These are phyloP conservation scores for Odocoileus hemionus DNA, from an alignment of 2,113 vertebrate genomes.

Conservation along the genomic window DNA sequence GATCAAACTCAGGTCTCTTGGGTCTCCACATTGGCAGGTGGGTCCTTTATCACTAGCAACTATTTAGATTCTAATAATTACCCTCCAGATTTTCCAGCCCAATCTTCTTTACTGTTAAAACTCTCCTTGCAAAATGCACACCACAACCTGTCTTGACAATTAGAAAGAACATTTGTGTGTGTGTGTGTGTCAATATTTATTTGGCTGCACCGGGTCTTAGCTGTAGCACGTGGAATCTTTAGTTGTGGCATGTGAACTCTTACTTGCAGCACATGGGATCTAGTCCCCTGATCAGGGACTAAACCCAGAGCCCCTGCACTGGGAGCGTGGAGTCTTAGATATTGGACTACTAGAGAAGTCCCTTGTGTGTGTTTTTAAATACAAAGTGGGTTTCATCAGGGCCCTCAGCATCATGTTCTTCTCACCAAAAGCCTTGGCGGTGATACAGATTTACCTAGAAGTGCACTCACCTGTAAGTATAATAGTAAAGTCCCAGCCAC, in stretches of 20 bases:
- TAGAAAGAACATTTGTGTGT: neutral
- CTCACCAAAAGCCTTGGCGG: neutral
- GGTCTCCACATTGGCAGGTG: neutral
- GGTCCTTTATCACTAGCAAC: neutral
- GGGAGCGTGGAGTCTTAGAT: neutral
- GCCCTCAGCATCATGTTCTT: neutral
- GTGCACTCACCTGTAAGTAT: constrained; percentile 86
- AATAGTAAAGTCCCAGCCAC: constrained; percentile 96
- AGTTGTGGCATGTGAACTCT: neutral
- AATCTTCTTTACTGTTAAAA: neutral
- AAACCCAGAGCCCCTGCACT: neutral
- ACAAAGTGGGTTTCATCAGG: neutral
- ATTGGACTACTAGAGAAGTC: neutral
- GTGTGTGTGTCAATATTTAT: neutral
- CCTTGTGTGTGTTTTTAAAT: neutral
- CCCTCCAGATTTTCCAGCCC: neutral
- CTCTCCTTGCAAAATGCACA: constrained; percentile 3
- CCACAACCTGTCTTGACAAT: neutral
- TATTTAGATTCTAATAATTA: neutral
- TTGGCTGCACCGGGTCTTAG: neutral
- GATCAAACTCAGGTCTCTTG: neutral
- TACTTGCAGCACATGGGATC: neutral
- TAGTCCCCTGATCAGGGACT: neutral
- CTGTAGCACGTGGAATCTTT: neutral
- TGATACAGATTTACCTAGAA: neutral